phyloP scores from a whole-genome alignment of 2,888 invertebrate species.

The Ornithoptera alexandrae region DNA sequence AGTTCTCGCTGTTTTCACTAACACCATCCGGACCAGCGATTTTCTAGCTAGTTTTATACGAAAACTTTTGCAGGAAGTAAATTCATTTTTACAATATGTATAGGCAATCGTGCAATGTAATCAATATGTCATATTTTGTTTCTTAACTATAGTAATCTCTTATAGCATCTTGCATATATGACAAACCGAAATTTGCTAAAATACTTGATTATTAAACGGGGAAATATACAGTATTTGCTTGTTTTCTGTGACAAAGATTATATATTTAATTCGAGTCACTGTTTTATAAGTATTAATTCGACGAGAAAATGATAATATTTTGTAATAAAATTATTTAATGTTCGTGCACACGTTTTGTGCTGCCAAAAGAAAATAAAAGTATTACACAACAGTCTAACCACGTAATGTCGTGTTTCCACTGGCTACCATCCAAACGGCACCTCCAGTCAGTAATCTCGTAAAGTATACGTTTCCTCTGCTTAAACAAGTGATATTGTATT shows the following conservation, averaged over 20 bases:
- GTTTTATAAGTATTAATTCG: not conserved
- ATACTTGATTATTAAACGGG: too few relatives aligned
- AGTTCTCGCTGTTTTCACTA: slow-evolving; percentile 49
- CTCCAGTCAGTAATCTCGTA: slow-evolving; percentile 41
- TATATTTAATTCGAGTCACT: too few relatives aligned
- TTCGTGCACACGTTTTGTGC: not conserved
- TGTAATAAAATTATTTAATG: not conserved
- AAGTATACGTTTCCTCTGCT: slow-evolving; percentile 52
- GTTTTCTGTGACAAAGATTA: not conserved
- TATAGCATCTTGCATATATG: too few relatives aligned
- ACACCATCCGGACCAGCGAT: slow-evolving; percentile 22
- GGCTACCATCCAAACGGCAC: slow-evolving; percentile 26
- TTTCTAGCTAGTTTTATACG: slow-evolving; percentile 27
- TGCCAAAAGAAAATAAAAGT: slow-evolving; percentile 26
- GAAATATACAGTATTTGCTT: not conserved
- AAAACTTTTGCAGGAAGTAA: slow-evolving; percentile 6
- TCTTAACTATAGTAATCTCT: too few relatives aligned
- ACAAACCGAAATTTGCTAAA: too few relatives aligned
- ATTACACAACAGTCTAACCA: slow-evolving; percentile 31
- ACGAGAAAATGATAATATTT: not conserved
- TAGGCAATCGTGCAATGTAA: too few relatives aligned
- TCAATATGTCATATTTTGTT: too few relatives aligned
- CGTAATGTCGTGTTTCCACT: slow-evolving; percentile 40
- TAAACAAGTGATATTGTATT: slow-evolving; percentile 57
- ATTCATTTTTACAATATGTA: not conserved